Evolutionary conservation across 1,140 invertebrate species (phyloP).

Genomic region (Drosophila willistoni): DNA sequence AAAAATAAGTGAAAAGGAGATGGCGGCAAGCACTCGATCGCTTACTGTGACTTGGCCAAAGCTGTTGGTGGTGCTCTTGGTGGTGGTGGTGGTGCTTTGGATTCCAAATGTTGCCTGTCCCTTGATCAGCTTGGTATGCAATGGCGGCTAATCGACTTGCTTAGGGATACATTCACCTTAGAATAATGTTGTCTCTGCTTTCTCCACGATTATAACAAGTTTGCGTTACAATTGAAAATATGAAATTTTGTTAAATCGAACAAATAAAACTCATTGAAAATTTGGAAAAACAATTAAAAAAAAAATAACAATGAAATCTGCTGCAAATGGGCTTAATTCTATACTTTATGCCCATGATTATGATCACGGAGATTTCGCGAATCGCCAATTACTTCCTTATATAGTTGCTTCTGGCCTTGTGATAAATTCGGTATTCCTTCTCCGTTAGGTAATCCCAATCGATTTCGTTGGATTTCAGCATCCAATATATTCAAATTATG

Average conservation of each 20-base stretch:
- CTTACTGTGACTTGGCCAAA: constrained; percentile 55
- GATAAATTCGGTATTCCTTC: not conserved
- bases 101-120: too few relatives aligned
- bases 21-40: constrained; percentile 33
- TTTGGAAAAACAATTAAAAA: not conserved
- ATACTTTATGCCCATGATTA: not conserved
- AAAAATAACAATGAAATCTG: not conserved
- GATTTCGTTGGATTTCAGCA: not conserved
- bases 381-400: not conserved
- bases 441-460: not conserved
- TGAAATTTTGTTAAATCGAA: not conserved
- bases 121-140: constrained; percentile 50
- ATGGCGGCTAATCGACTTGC: constrained; percentile 50
- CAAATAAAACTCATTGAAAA: not conserved
- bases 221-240: not conserved
- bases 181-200: constrained; percentile 45
- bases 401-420: not conserved
- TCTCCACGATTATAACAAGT: not conserved
- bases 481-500: too few relatives aligned
- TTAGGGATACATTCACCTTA: constrained; percentile 57
- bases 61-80: constrained; percentile 34
- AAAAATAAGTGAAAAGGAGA: not conserved
- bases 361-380: not conserved
- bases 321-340: not conserved
- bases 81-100: constrained; percentile 24